Percentiles rank a stretch among this genome's conserved stretches.
Conservation (phyloP, 1,140 invertebrate species). For the Calliopsis andreniformis region DNA sequence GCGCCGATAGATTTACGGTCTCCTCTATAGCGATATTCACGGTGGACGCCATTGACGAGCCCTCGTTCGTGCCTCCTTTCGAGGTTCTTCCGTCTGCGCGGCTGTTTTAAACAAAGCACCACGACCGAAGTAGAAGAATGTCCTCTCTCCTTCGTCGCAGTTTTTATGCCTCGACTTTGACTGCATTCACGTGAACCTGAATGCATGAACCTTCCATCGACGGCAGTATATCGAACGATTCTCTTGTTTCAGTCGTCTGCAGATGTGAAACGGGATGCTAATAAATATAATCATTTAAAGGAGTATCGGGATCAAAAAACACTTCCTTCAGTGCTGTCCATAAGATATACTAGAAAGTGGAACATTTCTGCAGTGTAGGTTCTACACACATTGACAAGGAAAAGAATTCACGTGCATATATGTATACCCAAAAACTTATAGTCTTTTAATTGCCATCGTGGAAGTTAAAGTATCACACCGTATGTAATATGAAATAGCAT, state of each 20-base stretch:
- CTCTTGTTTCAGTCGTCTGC: neutral
- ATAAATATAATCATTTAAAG: too few species aligned
- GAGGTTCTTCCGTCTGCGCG: neutral
- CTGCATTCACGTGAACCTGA: slow-evolving; percentile 17
- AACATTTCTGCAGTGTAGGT: too few species aligned
- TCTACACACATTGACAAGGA: too few species aligned
- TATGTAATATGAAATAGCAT: too few species aligned
- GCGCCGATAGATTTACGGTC: slow-evolving; percentile 21
- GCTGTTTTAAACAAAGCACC: slow-evolving; percentile 5
- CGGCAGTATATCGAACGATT: neutral
- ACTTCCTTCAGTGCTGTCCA: too few species aligned
- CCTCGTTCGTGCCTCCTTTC: slow-evolving; percentile 6
- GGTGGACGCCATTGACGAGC: slow-evolving; percentile 2
- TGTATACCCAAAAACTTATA: too few species aligned
- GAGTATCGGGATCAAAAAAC: neutral
- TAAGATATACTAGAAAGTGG: too few species aligned
- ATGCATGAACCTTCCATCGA: slow-evolving; percentile 1
- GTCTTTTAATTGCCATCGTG: too few species aligned
- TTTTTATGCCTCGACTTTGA: slow-evolving; percentile 37
- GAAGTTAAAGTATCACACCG: too few species aligned
- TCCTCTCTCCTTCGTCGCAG: neutral
- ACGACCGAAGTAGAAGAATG: neutral
- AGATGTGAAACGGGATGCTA: neutral
- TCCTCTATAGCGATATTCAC: neutral
- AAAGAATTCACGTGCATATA: too few species aligned